Evolutionary conservation across 2,888 invertebrate genomes (phyloP).

Genomic region (Thecophora atra): DNA sequence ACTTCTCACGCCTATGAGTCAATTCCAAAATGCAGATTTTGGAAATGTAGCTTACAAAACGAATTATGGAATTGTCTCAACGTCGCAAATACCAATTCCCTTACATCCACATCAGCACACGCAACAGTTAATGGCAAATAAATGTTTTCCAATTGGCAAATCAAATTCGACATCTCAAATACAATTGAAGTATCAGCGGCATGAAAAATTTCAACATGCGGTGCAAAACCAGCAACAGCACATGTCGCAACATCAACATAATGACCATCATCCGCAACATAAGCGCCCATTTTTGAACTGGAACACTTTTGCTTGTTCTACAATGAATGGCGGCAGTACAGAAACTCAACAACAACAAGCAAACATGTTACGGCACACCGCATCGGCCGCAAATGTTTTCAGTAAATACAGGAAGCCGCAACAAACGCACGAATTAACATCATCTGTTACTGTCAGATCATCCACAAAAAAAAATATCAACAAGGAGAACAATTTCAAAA

Average conservation of each 20-base stretch:
- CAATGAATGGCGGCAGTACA: constrained; percentile 56
- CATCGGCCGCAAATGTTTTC: constrained; percentile 54
- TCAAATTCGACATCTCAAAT: constrained; percentile 64
- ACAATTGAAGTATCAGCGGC: constrained; percentile 57
- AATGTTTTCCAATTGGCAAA: constrained; percentile 59
- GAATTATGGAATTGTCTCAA: constrained; percentile 5
- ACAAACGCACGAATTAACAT: constrained; percentile 31
- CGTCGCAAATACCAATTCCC: constrained; percentile 40
- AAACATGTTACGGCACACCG: constrained; percentile 53
- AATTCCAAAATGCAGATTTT: constrained; percentile 15
- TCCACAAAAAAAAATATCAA: constrained; percentile 55
- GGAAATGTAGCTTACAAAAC: constrained; percentile 7
- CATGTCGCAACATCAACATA: constrained; percentile 52
- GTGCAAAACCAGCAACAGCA: constrained; percentile 49
- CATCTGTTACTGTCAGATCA: constrained; percentile 43
- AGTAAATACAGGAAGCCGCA: constrained; percentile 47
- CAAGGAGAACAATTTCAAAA: constrained; percentile 54
- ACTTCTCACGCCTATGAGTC: constrained; percentile 23
- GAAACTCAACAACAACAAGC: constrained; percentile 47
- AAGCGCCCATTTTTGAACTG: constrained; percentile 62
- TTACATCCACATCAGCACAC: constrained; percentile 40
- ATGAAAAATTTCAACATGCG: constrained; percentile 52
- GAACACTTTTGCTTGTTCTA: constrained; percentile 62
- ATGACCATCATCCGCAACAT: constrained; percentile 54
- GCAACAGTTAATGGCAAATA: constrained; percentile 48